A percentile compares a stretch with the other conserved stretches of the same genome.
phyloP scores from a whole-genome alignment of 2,888 invertebrate species.

The Cheilosia urbana region DNA sequence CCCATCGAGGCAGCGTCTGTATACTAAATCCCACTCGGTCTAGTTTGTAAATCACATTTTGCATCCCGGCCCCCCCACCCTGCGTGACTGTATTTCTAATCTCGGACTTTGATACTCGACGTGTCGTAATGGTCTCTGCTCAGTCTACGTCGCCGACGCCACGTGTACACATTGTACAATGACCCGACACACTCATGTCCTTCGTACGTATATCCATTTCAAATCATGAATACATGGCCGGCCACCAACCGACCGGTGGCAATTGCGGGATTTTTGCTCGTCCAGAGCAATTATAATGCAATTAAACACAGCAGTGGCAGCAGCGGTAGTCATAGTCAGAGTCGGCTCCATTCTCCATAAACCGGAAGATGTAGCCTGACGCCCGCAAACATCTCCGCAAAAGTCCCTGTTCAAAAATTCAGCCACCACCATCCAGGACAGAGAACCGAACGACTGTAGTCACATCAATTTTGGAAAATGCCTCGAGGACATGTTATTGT shows the following conservation, averaged over 20 bases:
- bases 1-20: constrained; percentile 3
- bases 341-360: constrained; percentile 11
- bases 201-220: constrained; percentile 45
- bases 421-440: constrained; percentile 11
- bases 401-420: constrained; percentile 71
- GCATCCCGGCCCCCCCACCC: neutral
- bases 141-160: neutral
- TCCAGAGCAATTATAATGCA: constrained; percentile 75
- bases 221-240: constrained; percentile 61
- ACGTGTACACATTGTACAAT: constrained; percentile 31
- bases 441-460: constrained; percentile 16
- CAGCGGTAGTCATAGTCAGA: constrained; percentile 29
- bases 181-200: constrained; percentile 51
- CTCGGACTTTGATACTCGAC: constrained; percentile 69
- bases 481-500: constrained; percentile 74
- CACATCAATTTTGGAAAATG: constrained; percentile 73
- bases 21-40: constrained; percentile 48
- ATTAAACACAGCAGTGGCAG: constrained; percentile 71
- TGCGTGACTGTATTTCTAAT: constrained; percentile 55
- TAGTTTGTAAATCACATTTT: constrained; percentile 74
- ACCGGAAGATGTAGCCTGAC: constrained; percentile 67
- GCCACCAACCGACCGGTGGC: constrained; percentile 26
- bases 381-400: constrained; percentile 74
- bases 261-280: constrained; percentile 64
- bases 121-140: constrained; percentile 27